Evolutionary conservation across 1,140 invertebrate genomes (phyloP).

Genomic region (Ericerus pela): DNA sequence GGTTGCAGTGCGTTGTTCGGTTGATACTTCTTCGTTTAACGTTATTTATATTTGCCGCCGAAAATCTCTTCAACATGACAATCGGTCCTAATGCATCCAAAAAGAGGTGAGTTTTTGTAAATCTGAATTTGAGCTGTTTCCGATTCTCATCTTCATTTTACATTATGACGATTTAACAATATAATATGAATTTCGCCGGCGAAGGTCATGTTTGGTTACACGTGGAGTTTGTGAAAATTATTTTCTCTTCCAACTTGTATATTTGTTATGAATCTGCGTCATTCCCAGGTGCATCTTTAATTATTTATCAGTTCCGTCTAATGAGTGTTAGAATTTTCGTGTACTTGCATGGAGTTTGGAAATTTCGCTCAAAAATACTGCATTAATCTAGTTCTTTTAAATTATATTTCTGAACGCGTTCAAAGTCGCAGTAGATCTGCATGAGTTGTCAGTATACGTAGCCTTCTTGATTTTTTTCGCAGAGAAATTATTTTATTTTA

Average conservation of each 20-base stretch:
- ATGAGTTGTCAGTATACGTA: not conserved
- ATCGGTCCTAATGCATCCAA: not conserved
- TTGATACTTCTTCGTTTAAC: no score
- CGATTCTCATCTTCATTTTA: not conserved
- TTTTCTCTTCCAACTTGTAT: not conserved
- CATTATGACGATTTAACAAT: not conserved
- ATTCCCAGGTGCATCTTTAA: not conserved
- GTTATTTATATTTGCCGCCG: no score
- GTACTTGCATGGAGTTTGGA: not conserved
- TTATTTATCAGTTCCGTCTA: no score
- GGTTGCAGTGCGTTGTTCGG: no score
- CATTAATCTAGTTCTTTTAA: no score
- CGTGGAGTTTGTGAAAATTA: not conserved
- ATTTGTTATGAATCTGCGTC: not conserved
- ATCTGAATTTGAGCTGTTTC: not conserved
- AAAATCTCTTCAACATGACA: no score
- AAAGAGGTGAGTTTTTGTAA: not conserved
- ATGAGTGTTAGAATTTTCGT: no score
- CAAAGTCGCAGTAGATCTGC: not conserved
- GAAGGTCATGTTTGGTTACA: not conserved
- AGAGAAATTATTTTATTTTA: not conserved
- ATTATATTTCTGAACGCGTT: not conserved
- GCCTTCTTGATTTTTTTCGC: not conserved
- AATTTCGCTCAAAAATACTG: not conserved
- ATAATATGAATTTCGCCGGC: not conserved